phyloP scores from a whole-genome alignment of 1,140 invertebrate species.

The Dendrolimus punctatus region DNA sequence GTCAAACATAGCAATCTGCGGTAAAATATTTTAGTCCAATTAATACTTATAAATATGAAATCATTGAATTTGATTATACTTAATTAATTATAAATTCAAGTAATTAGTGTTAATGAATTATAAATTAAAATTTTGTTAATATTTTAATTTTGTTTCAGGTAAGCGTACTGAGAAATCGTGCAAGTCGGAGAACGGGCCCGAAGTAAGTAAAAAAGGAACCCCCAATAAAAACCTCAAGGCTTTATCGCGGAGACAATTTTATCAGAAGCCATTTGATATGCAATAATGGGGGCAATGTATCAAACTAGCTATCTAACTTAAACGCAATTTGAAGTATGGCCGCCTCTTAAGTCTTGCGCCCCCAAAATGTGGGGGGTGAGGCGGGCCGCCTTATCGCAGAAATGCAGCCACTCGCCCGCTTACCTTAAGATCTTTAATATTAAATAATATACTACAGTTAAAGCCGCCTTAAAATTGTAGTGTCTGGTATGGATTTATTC shows the following conservation, averaged over 20 bases:
- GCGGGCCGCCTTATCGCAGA: slow-evolving; percentile 59
- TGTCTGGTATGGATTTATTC: slow-evolving; percentile 44
- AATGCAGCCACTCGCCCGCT: slow-evolving; percentile 64
- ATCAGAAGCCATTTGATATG: slow-evolving; percentile 59
- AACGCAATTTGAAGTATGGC: slow-evolving; percentile 69
- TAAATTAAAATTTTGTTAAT: no score
- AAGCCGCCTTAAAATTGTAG: slow-evolving; percentile 47
- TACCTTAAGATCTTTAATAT: slow-evolving; percentile 72
- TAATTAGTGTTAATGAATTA: no score
- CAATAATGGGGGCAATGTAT: slow-evolving; percentile 66
- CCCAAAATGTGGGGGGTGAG: slow-evolving; percentile 40
- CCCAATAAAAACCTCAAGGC: slow-evolving; percentile 17
- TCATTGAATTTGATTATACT: no score
- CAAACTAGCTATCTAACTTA: slow-evolving; percentile 68
- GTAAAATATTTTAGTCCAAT: no score
- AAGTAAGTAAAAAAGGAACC: slow-evolving; percentile 19
- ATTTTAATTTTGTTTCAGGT: slow-evolving; percentile 27
- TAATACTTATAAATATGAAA: no score
- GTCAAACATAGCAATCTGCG: no score
- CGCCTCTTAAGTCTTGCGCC: slow-evolving; percentile 55
- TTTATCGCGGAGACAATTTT: slow-evolving; percentile 36
- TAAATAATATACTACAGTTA: slow-evolving; percentile 69
- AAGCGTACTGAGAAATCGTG: slow-evolving; percentile 8
- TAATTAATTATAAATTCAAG: no score
- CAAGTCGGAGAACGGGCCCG: slow-evolving; percentile 2